Percentiles rank a stretch among this genome's conserved stretches.
Evolutionary conservation across 1,140 invertebrate genomes (phyloP).

Genomic region (Trinorchestia longiramus): DNA sequence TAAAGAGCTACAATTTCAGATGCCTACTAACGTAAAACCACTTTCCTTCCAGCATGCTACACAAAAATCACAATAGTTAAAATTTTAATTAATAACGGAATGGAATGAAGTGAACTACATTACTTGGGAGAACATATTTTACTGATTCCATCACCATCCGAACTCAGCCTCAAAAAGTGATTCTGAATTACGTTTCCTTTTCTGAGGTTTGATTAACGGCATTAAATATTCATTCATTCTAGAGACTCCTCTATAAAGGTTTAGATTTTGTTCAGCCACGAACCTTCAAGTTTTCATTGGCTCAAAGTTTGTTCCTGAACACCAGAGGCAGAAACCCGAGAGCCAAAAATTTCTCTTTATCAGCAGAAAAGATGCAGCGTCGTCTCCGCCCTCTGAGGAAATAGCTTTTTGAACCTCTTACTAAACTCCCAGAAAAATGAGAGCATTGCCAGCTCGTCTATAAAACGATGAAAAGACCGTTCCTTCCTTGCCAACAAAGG

Average conservation of each 20-base stretch:
- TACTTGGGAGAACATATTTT: not conserved
- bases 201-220: not conserved
- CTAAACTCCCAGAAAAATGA: not conserved
- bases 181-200: not conserved
- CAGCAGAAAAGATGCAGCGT: not conserved
- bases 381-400: not conserved
- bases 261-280: not conserved
- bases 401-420: not conserved
- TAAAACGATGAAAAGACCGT: not conserved
- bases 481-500: not conserved
- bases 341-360: not conserved
- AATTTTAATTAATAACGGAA: not conserved
- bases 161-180: not conserved
- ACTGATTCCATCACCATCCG: not conserved
- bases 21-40: not conserved
- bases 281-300: conserved; percentile 1
- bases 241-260: not conserved
- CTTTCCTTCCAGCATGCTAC: not conserved
- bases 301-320: conserved; percentile 13
- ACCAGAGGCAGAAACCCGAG: not conserved
- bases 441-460: not conserved
- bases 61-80: too few species aligned
- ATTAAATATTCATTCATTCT: not conserved
- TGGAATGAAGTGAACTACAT: not conserved
- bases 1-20: not conserved